A percentile compares a stretch with the other conserved stretches of the same genome.
Conservation (phyloP, 2,888 invertebrate genomes). For the Macaria notata region DNA sequence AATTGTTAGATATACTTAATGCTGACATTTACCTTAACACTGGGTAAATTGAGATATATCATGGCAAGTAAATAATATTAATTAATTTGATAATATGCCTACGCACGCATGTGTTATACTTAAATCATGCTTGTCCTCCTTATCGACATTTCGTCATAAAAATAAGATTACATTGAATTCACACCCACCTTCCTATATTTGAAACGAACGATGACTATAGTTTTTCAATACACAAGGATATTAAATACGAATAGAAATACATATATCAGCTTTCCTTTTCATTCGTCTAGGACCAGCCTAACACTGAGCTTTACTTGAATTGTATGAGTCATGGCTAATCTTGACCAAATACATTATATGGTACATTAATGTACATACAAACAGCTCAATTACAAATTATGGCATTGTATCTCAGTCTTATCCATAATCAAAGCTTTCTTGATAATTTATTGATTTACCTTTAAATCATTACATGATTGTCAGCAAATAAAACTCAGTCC, state of each 20-base stretch:
- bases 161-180: constrained; percentile 12
- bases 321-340: too few relatives aligned
- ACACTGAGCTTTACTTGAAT: too few relatives aligned
- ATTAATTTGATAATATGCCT: constrained; percentile 25
- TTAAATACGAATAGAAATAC: too few relatives aligned
- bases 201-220: too few relatives aligned
- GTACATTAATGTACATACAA: too few relatives aligned
- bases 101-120: constrained; percentile 24
- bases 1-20: constrained; percentile 35
- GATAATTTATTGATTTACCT: not conserved
- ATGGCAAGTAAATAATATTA: constrained; percentile 51
- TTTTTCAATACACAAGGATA: too few relatives aligned
- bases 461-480: not conserved
- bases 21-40: constrained; percentile 42
- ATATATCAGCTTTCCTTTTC: too few relatives aligned
- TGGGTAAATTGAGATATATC: constrained; percentile 41
- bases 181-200: constrained; percentile 8
- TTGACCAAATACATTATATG: too few relatives aligned
- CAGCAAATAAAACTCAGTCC: constrained; percentile 9
- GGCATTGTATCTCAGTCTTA: not conserved
- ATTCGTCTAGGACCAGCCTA: too few relatives aligned
- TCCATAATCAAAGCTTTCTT: not conserved
- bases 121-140: constrained; percentile 26
- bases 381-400: not conserved
- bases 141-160: constrained; percentile 21